Conservation (phyloP, 2,888 invertebrate genomes). For the Drosophila multiciliata region DNA sequence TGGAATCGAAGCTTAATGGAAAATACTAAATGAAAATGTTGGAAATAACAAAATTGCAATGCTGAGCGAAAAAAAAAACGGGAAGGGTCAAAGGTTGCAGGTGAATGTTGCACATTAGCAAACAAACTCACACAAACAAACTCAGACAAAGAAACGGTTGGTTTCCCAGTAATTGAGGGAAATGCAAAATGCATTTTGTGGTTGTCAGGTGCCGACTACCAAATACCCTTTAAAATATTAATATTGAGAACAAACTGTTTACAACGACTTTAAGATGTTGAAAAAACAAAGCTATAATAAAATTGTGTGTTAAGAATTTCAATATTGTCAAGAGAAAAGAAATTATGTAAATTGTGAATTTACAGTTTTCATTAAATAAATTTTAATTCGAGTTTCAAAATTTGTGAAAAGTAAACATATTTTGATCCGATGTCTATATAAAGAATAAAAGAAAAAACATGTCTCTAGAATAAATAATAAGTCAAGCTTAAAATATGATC, state of each 20-base stretch:
- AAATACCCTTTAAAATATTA: background rate
- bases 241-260: background rate
- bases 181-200: background rate
- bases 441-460: background rate
- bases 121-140: slow-evolving; percentile 2
- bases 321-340: background rate
- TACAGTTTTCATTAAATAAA: background rate
- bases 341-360: background rate
- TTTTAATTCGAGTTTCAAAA: background rate
- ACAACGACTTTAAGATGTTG: background rate
- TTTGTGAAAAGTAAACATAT: background rate
- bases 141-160: background rate
- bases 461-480: background rate
- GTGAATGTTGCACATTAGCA: slow-evolving; percentile 3
- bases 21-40: slow-evolving; percentile 29
- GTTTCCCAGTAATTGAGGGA: background rate
- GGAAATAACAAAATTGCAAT: slow-evolving; percentile 29
- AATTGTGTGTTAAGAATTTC: background rate
- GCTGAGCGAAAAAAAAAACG: background rate
- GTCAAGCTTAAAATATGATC: background rate
- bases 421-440: background rate
- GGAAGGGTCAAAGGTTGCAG: slow-evolving; percentile 30
- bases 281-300: background rate
- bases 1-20: background rate
- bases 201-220: background rate